Percentiles rank a stretch among this genome's conserved stretches.
phyloP scores from a whole-genome alignment of 2,797 vertebrate species.

The Botia almorhae region DNA sequence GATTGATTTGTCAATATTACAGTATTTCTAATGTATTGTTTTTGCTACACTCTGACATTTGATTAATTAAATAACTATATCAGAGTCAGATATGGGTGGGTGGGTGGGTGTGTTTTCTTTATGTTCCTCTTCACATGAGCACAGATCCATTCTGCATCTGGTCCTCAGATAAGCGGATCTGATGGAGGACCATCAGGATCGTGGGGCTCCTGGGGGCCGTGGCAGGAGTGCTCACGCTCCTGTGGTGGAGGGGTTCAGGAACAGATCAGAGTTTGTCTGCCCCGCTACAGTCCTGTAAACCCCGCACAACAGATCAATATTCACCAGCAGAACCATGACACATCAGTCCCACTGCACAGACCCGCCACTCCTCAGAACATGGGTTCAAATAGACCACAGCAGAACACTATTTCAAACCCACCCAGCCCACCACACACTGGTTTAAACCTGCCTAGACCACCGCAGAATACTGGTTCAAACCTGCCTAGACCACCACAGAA shows the following conservation, averaged over 20 bases:
- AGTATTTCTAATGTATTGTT: too few relatives aligned
- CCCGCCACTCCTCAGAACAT: conserved; percentile 44
- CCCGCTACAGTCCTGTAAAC: conserved; percentile 67
- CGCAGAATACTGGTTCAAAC: too few relatives aligned
- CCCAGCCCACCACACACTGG: too few relatives aligned
- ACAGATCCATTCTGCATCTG: conserved; percentile 80
- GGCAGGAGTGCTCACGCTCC: conserved; percentile 88
- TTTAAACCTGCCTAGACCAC: too few relatives aligned
- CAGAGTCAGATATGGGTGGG: too few relatives aligned
- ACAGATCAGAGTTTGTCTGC: conserved; percentile 88
- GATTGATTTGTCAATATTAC: too few relatives aligned
- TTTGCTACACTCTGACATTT: too few relatives aligned
- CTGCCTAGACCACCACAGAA: too few relatives aligned
- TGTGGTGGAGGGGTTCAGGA: conserved; percentile 90
- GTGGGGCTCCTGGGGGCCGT: conserved; percentile 91
- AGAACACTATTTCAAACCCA: too few relatives aligned
- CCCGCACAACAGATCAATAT: conserved; percentile 54
- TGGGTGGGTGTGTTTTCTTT: not conserved
- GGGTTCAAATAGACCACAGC: too few relatives aligned
- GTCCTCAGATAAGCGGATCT: conserved; percentile 69
- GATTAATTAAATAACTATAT: too few relatives aligned
- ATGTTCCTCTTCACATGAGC: conserved; percentile 57
- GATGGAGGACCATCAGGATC: conserved; percentile 71
- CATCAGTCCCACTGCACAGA: conserved; percentile 77
- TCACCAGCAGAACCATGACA: conserved; percentile 56